phyloP scores from a whole-genome alignment of 1,140 invertebrate genomes.

The Drosophila aff. region DNA sequence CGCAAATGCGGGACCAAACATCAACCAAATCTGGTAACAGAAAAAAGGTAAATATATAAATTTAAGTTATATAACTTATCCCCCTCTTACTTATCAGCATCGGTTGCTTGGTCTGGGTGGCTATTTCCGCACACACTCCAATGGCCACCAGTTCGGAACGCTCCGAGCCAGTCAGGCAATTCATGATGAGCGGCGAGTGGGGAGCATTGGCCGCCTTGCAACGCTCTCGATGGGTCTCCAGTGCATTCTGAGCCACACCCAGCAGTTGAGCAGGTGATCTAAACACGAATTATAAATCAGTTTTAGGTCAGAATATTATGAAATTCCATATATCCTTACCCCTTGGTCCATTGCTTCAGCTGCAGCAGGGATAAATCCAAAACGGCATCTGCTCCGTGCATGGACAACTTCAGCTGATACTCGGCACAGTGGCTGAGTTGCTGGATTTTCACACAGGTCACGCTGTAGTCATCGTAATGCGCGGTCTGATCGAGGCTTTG shows the following conservation, averaged over 20 bases:
- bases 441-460: slow-evolving; percentile 72
- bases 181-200: slow-evolving; percentile 74
- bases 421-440: slow-evolving; percentile 77
- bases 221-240: slow-evolving; percentile 75
- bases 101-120: slow-evolving; percentile 74
- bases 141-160: slow-evolving; percentile 79
- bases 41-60: neutral
- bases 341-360: slow-evolving; percentile 83
- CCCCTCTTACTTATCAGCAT: slow-evolving; percentile 75
- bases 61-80: too few relatives aligned
- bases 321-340: slow-evolving; percentile 30
- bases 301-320: neutral
- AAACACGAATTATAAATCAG: neutral
- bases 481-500: slow-evolving; percentile 65
- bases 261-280: slow-evolving; percentile 74
- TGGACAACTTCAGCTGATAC: slow-evolving; percentile 73
- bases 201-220: slow-evolving; percentile 61
- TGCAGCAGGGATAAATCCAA: slow-evolving; percentile 77
- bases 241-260: slow-evolving; percentile 77
- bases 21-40: slow-evolving; percentile 77
- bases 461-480: slow-evolving; percentile 79
- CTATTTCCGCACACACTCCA: slow-evolving; percentile 72
- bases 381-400: slow-evolving; percentile 79
- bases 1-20: slow-evolving; percentile 83
- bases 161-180: slow-evolving; percentile 81